Base-by-base conservation (phyloP, 2,113 vertebrate genomes). In the Procavia capensis region DNA sequence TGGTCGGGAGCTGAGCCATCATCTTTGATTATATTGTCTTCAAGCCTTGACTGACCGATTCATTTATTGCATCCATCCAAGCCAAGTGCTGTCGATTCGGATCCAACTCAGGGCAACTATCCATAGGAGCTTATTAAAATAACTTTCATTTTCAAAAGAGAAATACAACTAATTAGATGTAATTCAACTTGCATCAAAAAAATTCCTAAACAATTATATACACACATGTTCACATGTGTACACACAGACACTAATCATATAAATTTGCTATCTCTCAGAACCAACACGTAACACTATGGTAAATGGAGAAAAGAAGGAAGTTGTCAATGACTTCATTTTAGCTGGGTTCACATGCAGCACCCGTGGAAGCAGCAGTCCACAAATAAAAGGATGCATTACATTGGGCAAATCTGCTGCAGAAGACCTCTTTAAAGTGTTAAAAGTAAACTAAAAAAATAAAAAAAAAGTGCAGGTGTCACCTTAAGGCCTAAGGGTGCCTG, bases 1-100 rank as follows among this genome's bases (percentile, higher is more conserved):
- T 87, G 36, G 34, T n/a, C 59, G 45, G 31, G 78, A 90, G 88
- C 45, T 64, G 39, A 59, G 29, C 25, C 63, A n/a, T 72, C 25
- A 47, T 80, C 47, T 81, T 66, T 91, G 50, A 5, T 36, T 90
- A 78, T 66, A 84, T 90, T 93, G 75, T 20, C 61, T 83, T 80
- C 72, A 54, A 61, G 6, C 68, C 9, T 45, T 88, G 57, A 80
- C 41, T 63, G 63, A 85, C 13, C 20, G 2, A 74, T 59, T 91
- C 8, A 34, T 17, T 41, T 22, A 84, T 22, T 78, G 25, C 9
- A 66, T 90, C 29, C n/a, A n/a, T n/a, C n/a, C n/a, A n/a, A n/a
- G n/a, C n/a, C n/a, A n/a, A n/a, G n/a, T n/a, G n/a, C n/a, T n/a
- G n/a, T n/a, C n/a, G n/a, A n/a, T n/a, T n/a, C n/a, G n/a, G n/a